Evolutionary conservation across 2,113 vertebrate genomes (phyloP).

Genomic region (Colistium nudipinnis): DNA sequence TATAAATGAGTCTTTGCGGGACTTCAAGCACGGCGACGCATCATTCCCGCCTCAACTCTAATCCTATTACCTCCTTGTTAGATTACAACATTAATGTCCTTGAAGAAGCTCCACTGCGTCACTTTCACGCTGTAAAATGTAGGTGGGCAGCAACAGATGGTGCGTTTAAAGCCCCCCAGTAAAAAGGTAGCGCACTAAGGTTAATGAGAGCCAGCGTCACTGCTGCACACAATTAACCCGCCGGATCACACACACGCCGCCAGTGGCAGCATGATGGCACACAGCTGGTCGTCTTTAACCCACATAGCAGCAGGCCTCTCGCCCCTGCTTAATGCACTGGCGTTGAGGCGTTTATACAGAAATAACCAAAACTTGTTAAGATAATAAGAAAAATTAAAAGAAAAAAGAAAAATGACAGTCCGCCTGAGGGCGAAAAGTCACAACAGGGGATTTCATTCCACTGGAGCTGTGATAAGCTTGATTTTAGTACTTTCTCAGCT

Average conservation of each 20-base stretch:
- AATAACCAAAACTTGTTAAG: slow-evolving; percentile 17
- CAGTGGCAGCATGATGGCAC: slow-evolving; percentile 32
- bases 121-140: slow-evolving; percentile 28
- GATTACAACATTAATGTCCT: slow-evolving; percentile 37
- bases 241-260: slow-evolving; percentile 40
- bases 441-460: slow-evolving; percentile 16
- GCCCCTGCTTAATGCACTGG: slow-evolving; percentile 41
- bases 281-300: slow-evolving; percentile 70
- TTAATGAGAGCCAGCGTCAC: slow-evolving; percentile 74
- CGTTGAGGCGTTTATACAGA: slow-evolving; percentile 49
- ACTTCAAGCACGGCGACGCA: background rate
- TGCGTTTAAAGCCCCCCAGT: slow-evolving; percentile 59
- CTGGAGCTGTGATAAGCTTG: slow-evolving; percentile 17
- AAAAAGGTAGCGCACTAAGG: slow-evolving; percentile 71
- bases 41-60: background rate
- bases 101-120: slow-evolving; percentile 44
- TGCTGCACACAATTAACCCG: slow-evolving; percentile 73
- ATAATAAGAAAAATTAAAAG: too few species aligned
- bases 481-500: slow-evolving; percentile 27
- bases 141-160: slow-evolving; percentile 71
- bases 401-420: slow-evolving; percentile 17
- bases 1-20: background rate
- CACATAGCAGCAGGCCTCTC: slow-evolving; percentile 42
- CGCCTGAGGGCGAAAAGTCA: slow-evolving; percentile 22
- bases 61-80: slow-evolving; percentile 8